These are phyloP conservation scores for Henricia sp. DNA, from an alignment of 53 echinoderm and acorn worm species.

Conservation along the genomic window DNA sequence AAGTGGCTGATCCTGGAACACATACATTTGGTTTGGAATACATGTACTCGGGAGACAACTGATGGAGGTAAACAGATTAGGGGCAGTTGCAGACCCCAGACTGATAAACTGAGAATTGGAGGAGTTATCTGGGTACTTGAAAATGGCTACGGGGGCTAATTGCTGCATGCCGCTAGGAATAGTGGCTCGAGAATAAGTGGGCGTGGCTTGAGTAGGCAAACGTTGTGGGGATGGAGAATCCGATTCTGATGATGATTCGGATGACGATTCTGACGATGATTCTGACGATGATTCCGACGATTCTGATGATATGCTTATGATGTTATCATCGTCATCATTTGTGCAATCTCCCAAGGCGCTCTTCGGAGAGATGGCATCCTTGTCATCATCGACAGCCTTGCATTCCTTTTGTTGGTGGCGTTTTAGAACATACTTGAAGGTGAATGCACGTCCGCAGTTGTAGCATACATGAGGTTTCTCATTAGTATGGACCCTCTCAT, in stretches of 20 bases:
- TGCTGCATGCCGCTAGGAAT: too few relatives aligned
- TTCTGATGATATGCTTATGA: constrained; percentile 17
- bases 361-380: neutral
- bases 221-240: constrained; percentile 19
- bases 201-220: too few relatives aligned
- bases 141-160: constrained; percentile 4
- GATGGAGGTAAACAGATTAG: neutral
- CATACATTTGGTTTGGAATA: constrained; percentile 6
- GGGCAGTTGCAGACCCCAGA: neutral
- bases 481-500: constrained; percentile 14
- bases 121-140: neutral
- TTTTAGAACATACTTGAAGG: neutral
- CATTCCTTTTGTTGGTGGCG: neutral
- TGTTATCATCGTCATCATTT: constrained; percentile 3
- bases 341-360: neutral
- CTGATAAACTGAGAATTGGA: neutral
- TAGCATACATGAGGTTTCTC: constrained; percentile 11
- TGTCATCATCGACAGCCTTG: neutral
- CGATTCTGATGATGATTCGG: too few relatives aligned
- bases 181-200: too few relatives aligned
- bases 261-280: too few relatives aligned
- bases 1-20: too few relatives aligned
- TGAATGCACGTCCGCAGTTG: constrained; percentile 7
- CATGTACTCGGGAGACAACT: too few relatives aligned
- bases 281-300: too few relatives aligned